Base-by-base conservation (phyloP, 64 coral and sea anemone species). In the Montipora efflorescens region DNA sequence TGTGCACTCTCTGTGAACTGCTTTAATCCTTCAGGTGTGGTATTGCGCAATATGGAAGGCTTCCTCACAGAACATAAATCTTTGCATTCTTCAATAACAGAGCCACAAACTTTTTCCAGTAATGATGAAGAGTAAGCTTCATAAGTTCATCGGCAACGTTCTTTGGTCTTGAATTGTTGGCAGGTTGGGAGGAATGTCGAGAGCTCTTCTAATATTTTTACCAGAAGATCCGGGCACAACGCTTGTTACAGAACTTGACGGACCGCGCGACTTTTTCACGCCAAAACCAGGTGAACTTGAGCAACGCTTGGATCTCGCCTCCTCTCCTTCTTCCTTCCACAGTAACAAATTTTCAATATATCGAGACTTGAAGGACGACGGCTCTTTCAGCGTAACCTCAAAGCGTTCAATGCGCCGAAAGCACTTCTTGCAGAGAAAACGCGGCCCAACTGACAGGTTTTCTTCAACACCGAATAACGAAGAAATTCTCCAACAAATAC, bases 401-500 rank as follows among this genome's bases (percentile, higher is more conserved):
- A 25, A 74, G 22, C 70, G n/a, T 21, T 74, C 70, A 74, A 74
- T 74, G 22, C 6, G n/a, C 28, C 70, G 22, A 21, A 74, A 74
- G 28, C 70, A 74, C 28, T 74, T 74, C 70, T 74, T 74, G 70
- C 19, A 23, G 3, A 20, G 10, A 70, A 70, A 16, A 20, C 18
- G 67, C 5, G 14, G 67, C 18, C 67, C 12, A 20, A 70, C 67
- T 19, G 67, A 13, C 3, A 70, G 5, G 23, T 74, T 23, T n/a
- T 74, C 70, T 74, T 74, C 70, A 21, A 74, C n/a, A n/a, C 70
- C 70, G 70, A 74, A 74, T 25, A 74, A 21, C 20, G 22, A 4
- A 25, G 70, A n/a, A 74, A 74, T 28, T 74, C 70, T 74, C 70
- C 70, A 74, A 21, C 70, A n/a, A 74, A n/a, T 74, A 74, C 70